Conservation (phyloP, 2,113 vertebrate genomes). For the Eulemur rufifrons region DNA sequence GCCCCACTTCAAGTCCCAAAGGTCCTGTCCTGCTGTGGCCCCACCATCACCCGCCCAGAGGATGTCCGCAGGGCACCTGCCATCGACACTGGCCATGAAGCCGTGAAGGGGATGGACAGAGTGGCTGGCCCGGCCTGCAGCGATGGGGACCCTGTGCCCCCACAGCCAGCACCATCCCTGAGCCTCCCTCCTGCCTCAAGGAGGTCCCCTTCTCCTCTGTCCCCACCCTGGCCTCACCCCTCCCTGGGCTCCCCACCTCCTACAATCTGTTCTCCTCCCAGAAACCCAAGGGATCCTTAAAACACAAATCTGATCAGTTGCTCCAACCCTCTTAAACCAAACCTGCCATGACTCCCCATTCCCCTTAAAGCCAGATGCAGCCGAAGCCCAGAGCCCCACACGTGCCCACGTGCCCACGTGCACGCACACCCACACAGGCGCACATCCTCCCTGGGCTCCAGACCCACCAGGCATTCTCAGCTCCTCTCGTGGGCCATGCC, state of each 20-base stretch:
- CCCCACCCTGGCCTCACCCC: neutral
- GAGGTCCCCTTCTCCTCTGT: neutral
- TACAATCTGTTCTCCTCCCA: neutral
- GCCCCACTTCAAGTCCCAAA: neutral
- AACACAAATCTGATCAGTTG: neutral
- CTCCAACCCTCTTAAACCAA: neutral
- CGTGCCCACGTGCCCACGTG: fast-evolving
- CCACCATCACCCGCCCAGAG: neutral
- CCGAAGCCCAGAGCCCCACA: fast-evolving
- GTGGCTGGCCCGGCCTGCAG: neutral
- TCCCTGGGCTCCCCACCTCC: neutral
- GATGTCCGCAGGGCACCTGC: neutral
- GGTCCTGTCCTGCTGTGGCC: neutral
- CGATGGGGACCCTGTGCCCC: neutral
- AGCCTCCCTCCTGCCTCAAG: neutral
- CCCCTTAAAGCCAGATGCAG: neutral
- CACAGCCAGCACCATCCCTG: neutral
- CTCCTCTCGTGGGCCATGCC: neutral
- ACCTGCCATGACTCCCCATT: neutral
- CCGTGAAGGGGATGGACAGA: neutral
- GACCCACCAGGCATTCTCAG: neutral
- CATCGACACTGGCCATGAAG: fast-evolving
- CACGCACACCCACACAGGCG: fast-evolving
- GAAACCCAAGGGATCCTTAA: neutral
- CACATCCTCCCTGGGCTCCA: neutral